Base-by-base conservation (phyloP, 2,888 invertebrate species). In the Polietes domitor region DNA sequence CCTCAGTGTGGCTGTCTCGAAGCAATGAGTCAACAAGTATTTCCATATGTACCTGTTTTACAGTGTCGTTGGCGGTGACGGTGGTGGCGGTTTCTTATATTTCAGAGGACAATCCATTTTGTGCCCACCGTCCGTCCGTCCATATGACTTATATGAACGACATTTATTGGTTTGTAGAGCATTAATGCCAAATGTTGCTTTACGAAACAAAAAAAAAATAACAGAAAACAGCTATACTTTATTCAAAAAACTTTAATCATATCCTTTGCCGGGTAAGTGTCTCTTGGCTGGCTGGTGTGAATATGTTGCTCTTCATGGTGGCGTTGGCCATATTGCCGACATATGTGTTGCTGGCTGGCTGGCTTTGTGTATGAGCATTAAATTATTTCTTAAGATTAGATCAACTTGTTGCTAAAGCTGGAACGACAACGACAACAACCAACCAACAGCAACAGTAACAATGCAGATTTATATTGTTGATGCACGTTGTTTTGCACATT, bases 341-440 rank as follows among this genome's bases (percentile, higher is more conserved):
- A 84, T 81, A 84, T 84, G 80, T 83, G 84, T 84, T 75, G 77
- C 78, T 81, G 32, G 19, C 19, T 37, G 4, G 21, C 19, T 68
- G 21, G 21, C 68, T 24, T 68, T 68, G 68, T 68, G 68, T 68
- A 17, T 41, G 76, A 76, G 72, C 78, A 53, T 81, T 84, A 84
- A 84, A 79, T 84, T 81, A 84, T 79, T 84, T 81, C 7, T 73
- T 43, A 24, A 84, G 84, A 84, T 84, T 84, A 84, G 81, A 84
- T 84, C 84, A 81, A 81, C 73, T 84, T 84, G 84, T 81, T 81
- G 55, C 76, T 58, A 26, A 43, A 75, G 47, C 28, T 47, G 26
- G 19, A 63, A 68, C 37, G 10, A 32, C 5, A 58, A 24, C 19
- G 37, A 55, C n/a, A 28, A 37, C 26, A 28, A 53, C 19, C 19